Evolutionary conservation across 2,113 vertebrate species (phyloP).

Genomic region (Anseranas semipalmata): DNA sequence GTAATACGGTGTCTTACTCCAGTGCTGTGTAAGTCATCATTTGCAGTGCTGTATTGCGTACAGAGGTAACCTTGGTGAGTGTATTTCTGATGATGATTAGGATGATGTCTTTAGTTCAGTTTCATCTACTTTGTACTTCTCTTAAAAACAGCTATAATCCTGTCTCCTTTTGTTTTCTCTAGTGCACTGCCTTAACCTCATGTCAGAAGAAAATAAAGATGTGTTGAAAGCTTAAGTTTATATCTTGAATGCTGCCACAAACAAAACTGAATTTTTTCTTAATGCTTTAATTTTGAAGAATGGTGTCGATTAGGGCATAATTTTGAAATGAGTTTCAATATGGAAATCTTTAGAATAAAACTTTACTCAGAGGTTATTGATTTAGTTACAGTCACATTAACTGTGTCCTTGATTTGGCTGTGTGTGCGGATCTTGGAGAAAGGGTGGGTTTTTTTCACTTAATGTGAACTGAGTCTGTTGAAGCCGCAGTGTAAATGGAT

Average conservation of each 20-base stretch:
- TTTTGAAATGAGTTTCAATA: neutral
- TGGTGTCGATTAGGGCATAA: neutral
- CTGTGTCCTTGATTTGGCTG: neutral
- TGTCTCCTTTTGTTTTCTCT: neutral
- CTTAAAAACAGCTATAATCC: neutral
- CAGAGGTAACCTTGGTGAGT: neutral
- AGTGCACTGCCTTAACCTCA: neutral
- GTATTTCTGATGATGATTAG: neutral
- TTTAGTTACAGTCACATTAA: neutral
- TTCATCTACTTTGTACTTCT: neutral
- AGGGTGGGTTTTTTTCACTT: neutral
- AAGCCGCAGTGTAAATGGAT: neutral
- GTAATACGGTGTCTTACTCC: neutral
- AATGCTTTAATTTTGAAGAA: neutral
- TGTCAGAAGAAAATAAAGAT: neutral
- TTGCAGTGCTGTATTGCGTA: neutral
- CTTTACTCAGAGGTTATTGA: neutral
- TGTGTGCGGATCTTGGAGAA: neutral
- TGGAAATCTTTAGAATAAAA: neutral
- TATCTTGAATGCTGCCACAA: neutral
- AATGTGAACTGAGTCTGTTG: neutral
- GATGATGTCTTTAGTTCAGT: neutral
- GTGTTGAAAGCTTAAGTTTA: neutral
- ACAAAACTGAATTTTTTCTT: neutral
- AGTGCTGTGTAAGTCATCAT: neutral